phyloP scores from a whole-genome alignment of 2,888 invertebrate species.

The Eretmocerus hayati region DNA sequence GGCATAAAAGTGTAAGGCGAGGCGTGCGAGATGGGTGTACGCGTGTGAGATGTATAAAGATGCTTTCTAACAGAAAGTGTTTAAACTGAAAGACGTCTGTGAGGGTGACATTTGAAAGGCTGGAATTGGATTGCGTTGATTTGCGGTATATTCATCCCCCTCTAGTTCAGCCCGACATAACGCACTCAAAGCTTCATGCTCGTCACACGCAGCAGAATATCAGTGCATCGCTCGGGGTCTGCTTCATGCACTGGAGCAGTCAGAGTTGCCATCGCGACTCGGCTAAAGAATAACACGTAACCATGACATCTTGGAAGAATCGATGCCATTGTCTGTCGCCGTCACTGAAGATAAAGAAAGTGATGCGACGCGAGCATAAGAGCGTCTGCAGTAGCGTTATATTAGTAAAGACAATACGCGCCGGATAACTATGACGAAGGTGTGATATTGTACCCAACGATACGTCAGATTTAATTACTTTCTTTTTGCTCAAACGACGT shows the following conservation, averaged over 20 bases:
- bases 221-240: not conserved
- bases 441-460: not conserved
- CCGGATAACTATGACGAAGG: not conserved
- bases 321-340: constrained; percentile 4
- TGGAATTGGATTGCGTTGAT: constrained; percentile 14
- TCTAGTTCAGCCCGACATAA: not conserved
- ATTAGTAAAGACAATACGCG: not conserved
- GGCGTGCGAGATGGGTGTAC: too few relatives aligned
- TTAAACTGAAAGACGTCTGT: too few relatives aligned
- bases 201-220: not conserved
- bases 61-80: too few relatives aligned
- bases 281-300: constrained; percentile 4
- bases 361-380: constrained; percentile 5
- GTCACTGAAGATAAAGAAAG: too few relatives aligned
- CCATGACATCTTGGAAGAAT: constrained; percentile 3
- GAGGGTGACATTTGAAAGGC: not conserved
- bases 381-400: constrained; percentile 2
- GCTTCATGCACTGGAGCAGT: too few relatives aligned
- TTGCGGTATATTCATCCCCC: constrained; percentile 1
- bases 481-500: not conserved
- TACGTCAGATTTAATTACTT: not conserved
- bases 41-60: too few relatives aligned
- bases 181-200: not conserved
- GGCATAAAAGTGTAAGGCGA: too few relatives aligned
- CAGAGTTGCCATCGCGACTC: too few relatives aligned